Base-by-base conservation (phyloP, 2,113 vertebrate species). In the Lophochroa leadbeateri region DNA sequence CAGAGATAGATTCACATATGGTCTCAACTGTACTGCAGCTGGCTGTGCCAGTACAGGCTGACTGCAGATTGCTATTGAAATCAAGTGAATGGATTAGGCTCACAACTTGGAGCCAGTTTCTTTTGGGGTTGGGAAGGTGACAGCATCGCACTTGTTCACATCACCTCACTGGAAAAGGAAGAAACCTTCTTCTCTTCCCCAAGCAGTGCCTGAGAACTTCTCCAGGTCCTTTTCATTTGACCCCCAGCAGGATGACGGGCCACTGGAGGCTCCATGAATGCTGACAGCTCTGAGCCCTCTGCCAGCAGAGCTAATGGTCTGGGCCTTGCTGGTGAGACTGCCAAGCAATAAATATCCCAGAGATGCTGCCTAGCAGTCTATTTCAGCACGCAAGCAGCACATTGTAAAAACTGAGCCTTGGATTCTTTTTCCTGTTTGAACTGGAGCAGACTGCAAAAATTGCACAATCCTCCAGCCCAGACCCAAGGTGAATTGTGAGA, bases 381-480 rank as follows among this genome's bases (percentile, higher is more conserved):
- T 11, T 96, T 95, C 94, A 95, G 94, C 89, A 90, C 58, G 82
- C 93, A 97, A 96, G 93, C 94, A 94, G 90, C 95, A 95, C 92
- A 6, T 87, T 97, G 94, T 97, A 96, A 97, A 96, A 97, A 27
- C 53, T 9, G 82, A 92, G 75, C 20, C 92, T 96, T 6, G 1
- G 71, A 88, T 83, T 92, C 85, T 91, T 90, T 91, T 96, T 95
- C 93, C 95, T 97, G 96, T 96, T 97, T 97, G 96, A 91, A 31
- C 95, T 97, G 94, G 90, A 96, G 90, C 96, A 83, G 82, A 93
- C 82, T 1, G 0, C 90, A 95, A 92, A n/a, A 88, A 81, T 95
- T 96, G 94, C 92, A 71, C 96, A 95, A 92, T 81, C 72, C 52
- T 86, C n/a, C 61, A 64, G 69, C 69, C 80, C 90, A 92, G 88